These are phyloP conservation scores for Dilophus febrilis DNA, from an alignment of 2,888 invertebrate genomes.

Conservation along the genomic window DNA sequence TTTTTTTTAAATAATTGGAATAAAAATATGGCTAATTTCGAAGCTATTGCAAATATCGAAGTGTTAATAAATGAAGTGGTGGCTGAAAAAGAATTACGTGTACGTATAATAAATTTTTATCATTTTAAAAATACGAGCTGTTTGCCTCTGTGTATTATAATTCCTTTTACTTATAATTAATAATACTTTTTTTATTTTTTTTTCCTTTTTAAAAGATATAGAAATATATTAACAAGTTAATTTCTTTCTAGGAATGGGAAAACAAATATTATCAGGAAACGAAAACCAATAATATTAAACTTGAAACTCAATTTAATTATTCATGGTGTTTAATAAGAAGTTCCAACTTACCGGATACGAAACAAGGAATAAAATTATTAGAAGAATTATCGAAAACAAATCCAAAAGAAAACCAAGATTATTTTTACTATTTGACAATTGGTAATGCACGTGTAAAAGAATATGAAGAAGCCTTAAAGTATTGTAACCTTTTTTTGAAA, in stretches of 20 bases:
- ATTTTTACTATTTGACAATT: slow-evolving; percentile 86
- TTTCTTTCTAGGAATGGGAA: slow-evolving; percentile 65
- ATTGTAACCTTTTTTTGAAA: slow-evolving; percentile 60
- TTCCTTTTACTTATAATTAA: too few relatives aligned
- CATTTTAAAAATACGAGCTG: too few relatives aligned
- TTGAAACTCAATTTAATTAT: slow-evolving; percentile 85
- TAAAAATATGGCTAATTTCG: too few relatives aligned
- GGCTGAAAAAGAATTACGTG: too few relatives aligned
- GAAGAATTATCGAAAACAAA: slow-evolving; percentile 67
- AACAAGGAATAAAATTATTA: slow-evolving; percentile 75
- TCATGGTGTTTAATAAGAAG: slow-evolving; percentile 88
- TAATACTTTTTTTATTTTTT: too few relatives aligned
- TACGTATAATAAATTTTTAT: too few relatives aligned
- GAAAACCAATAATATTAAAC: slow-evolving; percentile 51
- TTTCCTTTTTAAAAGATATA: too few relatives aligned
- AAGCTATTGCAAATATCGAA: too few relatives aligned
- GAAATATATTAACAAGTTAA: too few relatives aligned
- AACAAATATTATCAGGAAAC: slow-evolving; percentile 68
- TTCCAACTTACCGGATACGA: slow-evolving; percentile 73
- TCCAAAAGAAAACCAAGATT: slow-evolving; percentile 74
- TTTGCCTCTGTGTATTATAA: too few relatives aligned
- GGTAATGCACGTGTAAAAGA: slow-evolving; percentile 88
- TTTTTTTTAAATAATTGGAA: too few relatives aligned
- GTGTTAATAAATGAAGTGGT: too few relatives aligned
- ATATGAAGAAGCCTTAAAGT: slow-evolving; percentile 68